Base-by-base conservation (phyloP, 2,797 vertebrate species). In the Ctenopoma kingsleyae region DNA sequence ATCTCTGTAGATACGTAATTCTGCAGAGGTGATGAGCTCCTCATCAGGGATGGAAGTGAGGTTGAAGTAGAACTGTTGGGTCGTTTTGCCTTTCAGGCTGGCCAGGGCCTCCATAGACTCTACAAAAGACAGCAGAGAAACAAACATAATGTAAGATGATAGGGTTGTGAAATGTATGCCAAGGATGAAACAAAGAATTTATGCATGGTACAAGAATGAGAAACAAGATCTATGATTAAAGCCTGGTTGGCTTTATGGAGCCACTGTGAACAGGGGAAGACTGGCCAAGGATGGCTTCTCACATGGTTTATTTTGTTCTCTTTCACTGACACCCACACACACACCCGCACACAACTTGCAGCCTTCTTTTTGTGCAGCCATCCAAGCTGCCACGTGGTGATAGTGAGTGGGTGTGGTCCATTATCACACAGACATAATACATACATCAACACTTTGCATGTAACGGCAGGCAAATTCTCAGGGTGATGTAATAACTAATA, bases 21-120 rank as follows among this genome's bases (percentile, higher is more conserved):
- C 98, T 27, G 98, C 97, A 43, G 97, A 97, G 47, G 96, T 96
- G 94, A 99, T 91, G 74, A 96, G 95, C 89, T 99, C 98, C 88
- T 96, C 96, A 0, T 86, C 86, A 8, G 98, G 98, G 86, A 99
- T 90, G 44, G 97, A 97, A 71, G 96, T 96, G 88, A 99, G 95
- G 91, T 99, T 98, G 93, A 99, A 99, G 95, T 96, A 97, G 93
- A 99, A 98, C 89, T 96, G 95, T 57, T 98, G 96, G 53, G 95
- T 92, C 30, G 96, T 97, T 93, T 94, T 97, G 76, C 96, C 95
- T 89, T 94, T 96, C 17, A 92, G 90, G 84, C 96, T 96, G 64
- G 96, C 95, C 83, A 99, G 91, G 71, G 97, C 95, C 94, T 99
- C 98, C 92, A 97, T 92, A 74, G 96, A 94, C 93, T 99, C 98